These are phyloP conservation scores for Sicus ferrugineus DNA, from an alignment of 2,888 invertebrate genomes.

Conservation along the genomic window DNA sequence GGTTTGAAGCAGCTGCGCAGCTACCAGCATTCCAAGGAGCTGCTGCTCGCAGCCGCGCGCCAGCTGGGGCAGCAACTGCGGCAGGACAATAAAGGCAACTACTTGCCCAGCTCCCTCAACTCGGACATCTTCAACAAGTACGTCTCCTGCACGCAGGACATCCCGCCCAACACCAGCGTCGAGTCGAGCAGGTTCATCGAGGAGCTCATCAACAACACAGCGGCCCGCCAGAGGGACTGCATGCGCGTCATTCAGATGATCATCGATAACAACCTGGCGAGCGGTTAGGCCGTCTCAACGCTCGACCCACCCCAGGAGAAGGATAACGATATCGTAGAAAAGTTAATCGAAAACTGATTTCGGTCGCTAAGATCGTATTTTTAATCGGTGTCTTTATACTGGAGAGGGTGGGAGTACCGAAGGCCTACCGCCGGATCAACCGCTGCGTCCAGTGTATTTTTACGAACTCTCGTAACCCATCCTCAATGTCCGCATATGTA, in stretches of 20 bases:
- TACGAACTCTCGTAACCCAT: too few species aligned
- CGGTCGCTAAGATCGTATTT: too few species aligned
- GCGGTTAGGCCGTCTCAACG: too few species aligned
- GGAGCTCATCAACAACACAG: slow-evolving; percentile 58
- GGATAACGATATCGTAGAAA: too few species aligned
- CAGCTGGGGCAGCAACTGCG: slow-evolving; percentile 52
- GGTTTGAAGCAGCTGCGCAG: slow-evolving; percentile 58
- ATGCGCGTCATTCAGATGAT: slow-evolving; percentile 58
- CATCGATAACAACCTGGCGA: slow-evolving; percentile 57
- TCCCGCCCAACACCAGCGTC: slow-evolving; percentile 59
- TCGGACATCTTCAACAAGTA: slow-evolving; percentile 60
- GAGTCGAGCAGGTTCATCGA: slow-evolving; percentile 59
- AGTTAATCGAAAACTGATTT: too few species aligned
- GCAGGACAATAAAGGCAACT: slow-evolving; percentile 43
- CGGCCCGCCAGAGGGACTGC: slow-evolving; percentile 59
- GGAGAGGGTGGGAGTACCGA: too few species aligned
- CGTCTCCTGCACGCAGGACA: slow-evolving; percentile 60
- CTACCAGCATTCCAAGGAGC: slow-evolving; percentile 58
- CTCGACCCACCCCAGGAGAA: too few species aligned
- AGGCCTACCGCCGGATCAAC: too few species aligned
- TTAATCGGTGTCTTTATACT: too few species aligned
- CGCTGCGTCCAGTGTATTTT: too few species aligned
- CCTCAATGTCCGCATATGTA: too few species aligned
- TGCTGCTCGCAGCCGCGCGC: slow-evolving; percentile 54
- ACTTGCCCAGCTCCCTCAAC: slow-evolving; percentile 58